These are phyloP conservation scores for Hyperopisus bebe DNA, from an alignment of 2,113 vertebrate genomes.

Conservation along the genomic window DNA sequence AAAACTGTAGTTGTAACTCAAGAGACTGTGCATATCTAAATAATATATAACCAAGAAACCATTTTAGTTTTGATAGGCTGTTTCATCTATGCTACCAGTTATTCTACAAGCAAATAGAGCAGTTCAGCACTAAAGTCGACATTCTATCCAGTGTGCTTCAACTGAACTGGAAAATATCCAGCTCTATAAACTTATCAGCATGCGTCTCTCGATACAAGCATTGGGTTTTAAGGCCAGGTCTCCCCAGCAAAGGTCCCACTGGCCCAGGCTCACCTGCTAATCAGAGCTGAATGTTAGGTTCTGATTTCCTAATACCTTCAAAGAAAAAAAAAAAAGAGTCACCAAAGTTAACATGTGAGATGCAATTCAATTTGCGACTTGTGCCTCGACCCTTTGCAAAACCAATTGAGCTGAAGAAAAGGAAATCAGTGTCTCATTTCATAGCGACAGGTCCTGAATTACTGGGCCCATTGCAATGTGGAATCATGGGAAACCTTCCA, in stretches of 20 bases:
- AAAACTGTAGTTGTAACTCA: background rate
- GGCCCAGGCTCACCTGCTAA: background rate
- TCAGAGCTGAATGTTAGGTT: background rate
- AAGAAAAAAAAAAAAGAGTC: background rate
- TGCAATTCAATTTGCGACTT: background rate
- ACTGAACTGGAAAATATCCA: background rate
- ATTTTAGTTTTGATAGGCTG: background rate
- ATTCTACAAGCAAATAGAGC: background rate
- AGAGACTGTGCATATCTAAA: background rate
- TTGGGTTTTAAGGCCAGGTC: background rate
- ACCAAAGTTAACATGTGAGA: background rate
- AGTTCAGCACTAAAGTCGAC: background rate
- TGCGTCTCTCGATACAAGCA: background rate
- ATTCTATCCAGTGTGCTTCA: background rate
- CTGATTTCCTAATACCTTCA: conserved; percentile 1
- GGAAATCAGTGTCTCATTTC: background rate
- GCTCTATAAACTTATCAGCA: background rate
- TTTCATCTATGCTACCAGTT: background rate
- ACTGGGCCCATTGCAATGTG: background rate
- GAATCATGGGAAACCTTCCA: conserved; percentile 5
- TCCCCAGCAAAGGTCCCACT: background rate
- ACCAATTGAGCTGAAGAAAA: background rate
- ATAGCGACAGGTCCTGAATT: background rate
- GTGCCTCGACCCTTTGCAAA: background rate
- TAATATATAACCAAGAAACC: background rate